Base-by-base conservation (phyloP, 2,797 vertebrate species). In the Florisuga fusca region DNA sequence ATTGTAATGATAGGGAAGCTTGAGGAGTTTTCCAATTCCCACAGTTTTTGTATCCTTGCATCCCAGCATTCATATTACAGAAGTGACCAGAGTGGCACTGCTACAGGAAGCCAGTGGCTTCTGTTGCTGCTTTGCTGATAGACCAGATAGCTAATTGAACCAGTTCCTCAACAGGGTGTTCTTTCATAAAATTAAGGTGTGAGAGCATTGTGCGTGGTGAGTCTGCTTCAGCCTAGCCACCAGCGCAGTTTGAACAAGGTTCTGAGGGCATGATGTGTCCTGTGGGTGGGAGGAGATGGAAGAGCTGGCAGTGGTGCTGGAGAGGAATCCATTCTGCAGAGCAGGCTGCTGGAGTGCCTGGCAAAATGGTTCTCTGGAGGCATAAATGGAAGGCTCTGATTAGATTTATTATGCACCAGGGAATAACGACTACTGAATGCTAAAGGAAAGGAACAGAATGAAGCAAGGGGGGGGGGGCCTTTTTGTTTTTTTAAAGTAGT, bases 291-390 rank as follows among this genome's bases (percentile, higher is more conserved):
- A 67, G 31, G 22, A 19, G 36, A 38, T 5, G 26, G 11, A 26
- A 25, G 34, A 53, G 27, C 0, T 0, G 2, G n/a, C 2, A 0
- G 36, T 45, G 14, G 19, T 25, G 36, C 41, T 38, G 38, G 38
- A 15, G 34, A 34, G 26, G 29, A 36, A 31, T 5, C 16, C 1
- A 0, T 26, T 25, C 13, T 26, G 33, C n/a, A 59, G 59, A 21
- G 25, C 36, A 10, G 4, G 2, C 31, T 48, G 38, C 73, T 62
- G 29, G 22, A 31, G 10, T 0, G 3, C 26, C 23, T 0, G 1
- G 11, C 5, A 55, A 67, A 64, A 18, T 6, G 6, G 18, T 62
- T 21, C 48, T 58, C 1, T 4, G 46, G 27, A 46, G n/a, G 20
- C 25, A 74, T 12, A 33, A 34, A 72, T 50, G 31, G 41, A 69